phyloP scores from a whole-genome alignment of 2,113 vertebrate species.

The Melanerpes formicivorus region DNA sequence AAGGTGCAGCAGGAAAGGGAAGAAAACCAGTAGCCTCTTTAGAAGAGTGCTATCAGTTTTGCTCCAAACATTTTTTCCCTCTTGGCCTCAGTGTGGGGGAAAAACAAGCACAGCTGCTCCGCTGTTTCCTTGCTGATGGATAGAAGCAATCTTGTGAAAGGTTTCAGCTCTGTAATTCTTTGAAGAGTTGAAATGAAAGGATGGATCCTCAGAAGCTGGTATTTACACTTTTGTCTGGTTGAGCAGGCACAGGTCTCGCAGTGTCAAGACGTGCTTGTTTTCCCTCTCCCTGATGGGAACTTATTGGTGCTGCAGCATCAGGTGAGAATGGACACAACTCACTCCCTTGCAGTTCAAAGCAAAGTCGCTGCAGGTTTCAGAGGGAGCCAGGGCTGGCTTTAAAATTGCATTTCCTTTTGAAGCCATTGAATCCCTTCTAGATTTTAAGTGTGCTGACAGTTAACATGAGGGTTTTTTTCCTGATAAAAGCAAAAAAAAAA shows the following conservation, averaged over 20 bases:
- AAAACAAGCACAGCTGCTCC: neutral
- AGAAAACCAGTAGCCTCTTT: neutral
- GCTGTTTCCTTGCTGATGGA: neutral
- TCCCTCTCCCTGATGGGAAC: fast-evolving
- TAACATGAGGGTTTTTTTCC: neutral
- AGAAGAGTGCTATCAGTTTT: neutral
- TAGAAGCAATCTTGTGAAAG: neutral
- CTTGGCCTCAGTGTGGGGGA: neutral
- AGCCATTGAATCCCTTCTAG: neutral
- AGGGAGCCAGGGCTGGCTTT: neutral
- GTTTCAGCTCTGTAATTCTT: neutral
- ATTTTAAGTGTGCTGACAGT: neutral
- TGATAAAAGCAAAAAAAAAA: neutral
- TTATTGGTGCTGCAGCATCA: neutral
- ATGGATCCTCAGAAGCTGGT: neutral
- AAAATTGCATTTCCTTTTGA: neutral
- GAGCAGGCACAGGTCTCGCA: neutral
- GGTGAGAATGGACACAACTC: fast-evolving
- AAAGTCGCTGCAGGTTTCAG: neutral
- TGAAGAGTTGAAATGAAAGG: neutral
- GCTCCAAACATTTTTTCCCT: neutral
- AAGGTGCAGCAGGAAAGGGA: neutral
- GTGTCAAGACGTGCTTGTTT: neutral
- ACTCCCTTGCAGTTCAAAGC: neutral
- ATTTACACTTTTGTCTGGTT: neutral